Base-by-base conservation (phyloP, 2,888 invertebrate species). In the Melanostoma scalare region DNA sequence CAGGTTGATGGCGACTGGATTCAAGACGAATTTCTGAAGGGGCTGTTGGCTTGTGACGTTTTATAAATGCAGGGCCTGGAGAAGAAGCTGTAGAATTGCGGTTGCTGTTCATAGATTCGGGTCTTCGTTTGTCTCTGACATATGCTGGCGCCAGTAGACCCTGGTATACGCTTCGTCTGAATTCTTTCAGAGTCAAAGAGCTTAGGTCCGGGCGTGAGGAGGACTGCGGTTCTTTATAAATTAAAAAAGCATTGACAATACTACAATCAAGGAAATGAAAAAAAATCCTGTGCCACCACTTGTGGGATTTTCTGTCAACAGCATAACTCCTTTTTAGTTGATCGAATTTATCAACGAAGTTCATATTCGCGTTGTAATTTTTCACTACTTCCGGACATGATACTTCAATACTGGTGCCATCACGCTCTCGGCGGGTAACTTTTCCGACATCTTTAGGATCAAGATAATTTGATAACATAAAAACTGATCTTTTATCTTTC, bases 401-500 rank as follows among this genome's bases (percentile, higher is more conserved):
- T 3, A 42, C 6, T 42, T 42, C 42, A 42, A 3, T 6, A 6
- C 8, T 3, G 3, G 6, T 9, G 4, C 42, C 8, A 42, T 6
- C 3, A 6, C 8, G 4, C 9, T 42, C 42, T 42, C 42, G 6
- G 9, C 42, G 42, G 4, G 42, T 42, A 6, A 42, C 42, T 4
- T 6, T 42, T 42, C 42, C 8, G 3, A 42, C n/a, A n/a, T 42
- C 6, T 42, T 8, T 42, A 3, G 42, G 42, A 8, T 42, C 42
- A 4, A 3, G 42, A 31, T 53, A 53, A 31, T 53, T 53, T 5
- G 52, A 53, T 31, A 53, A 35, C 6, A 53, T 53, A 35, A 53
- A 35, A 53, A 53, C 33, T 53, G 52, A 53, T 33, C 52, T 53
- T n/a, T 53, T 53, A n/a, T 53, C 52, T 8, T 33, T 53, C 52